Conservation (phyloP, 2,113 vertebrate species). For the Pygoscelis adeliae region DNA sequence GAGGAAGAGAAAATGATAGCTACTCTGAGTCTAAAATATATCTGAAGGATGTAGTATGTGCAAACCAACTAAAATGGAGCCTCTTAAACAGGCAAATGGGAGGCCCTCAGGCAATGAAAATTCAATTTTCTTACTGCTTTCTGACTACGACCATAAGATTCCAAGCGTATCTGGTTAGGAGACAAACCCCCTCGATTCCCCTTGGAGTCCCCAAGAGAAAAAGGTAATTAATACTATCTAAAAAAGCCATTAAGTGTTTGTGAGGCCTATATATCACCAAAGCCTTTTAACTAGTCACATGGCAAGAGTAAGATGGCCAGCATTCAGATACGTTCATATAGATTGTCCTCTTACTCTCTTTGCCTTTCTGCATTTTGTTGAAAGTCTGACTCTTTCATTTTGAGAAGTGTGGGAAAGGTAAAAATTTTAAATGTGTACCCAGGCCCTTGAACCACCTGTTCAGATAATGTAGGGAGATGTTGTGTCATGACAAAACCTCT, state of each 20-base stretch:
- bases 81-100: not conserved
- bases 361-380: not conserved
- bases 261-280: not conserved
- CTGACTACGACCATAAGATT: not conserved
- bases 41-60: not conserved
- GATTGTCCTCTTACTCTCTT: not conserved
- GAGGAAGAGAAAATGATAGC: not conserved
- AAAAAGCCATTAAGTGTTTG: not conserved
- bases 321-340: not conserved
- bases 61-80: not conserved
- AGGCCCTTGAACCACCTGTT: not conserved
- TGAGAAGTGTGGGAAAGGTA: not conserved
- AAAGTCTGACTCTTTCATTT: not conserved
- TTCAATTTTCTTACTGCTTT: constrained; percentile 7
- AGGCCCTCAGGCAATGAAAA: not conserved
- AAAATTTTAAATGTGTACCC: not conserved
- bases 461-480: not conserved
- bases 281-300: not conserved
- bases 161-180: not conserved
- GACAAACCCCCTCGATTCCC: not conserved
- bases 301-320: not conserved
- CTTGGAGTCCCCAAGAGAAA: not conserved
- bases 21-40: not conserved
- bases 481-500: not conserved
- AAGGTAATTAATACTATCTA: not conserved